Percentiles rank a stretch among this genome's conserved stretches.
Conservation (phyloP, 2,797 vertebrate genomes). For the Sus cebifrons region DNA sequence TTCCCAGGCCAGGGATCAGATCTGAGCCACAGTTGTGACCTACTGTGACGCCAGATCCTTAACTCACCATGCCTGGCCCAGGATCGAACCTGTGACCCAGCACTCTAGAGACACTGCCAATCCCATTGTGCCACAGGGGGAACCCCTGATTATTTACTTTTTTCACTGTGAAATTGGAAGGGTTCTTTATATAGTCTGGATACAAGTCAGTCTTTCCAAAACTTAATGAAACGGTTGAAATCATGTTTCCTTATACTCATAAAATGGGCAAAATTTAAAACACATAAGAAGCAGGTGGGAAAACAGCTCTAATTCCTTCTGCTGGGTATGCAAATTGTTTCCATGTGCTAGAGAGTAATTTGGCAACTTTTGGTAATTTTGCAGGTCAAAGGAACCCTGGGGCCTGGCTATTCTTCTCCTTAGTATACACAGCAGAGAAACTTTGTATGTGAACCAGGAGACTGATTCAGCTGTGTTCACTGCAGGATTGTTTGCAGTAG, state of each 20-base stretch:
- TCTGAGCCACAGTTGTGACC: too few species aligned
- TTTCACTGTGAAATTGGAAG: not conserved
- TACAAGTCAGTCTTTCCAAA: not conserved
- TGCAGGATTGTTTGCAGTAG: not conserved
- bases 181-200: not conserved
- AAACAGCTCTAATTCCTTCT: not conserved
- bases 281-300: not conserved
- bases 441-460: not conserved
- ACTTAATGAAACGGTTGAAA: not conserved
- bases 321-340: not conserved
- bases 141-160: too few species aligned
- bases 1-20: too few species aligned
- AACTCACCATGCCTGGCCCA: too few species aligned
- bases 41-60: too few species aligned
- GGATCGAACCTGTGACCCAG: too few species aligned
- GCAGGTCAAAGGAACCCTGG: too few species aligned
- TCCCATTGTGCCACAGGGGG: too few species aligned
- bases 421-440: not conserved
- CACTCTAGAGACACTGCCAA: too few species aligned
- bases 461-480: not conserved
- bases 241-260: not conserved
- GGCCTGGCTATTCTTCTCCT: not conserved
- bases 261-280: not conserved
- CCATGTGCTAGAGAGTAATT: not conserved
- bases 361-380: not conserved